phyloP scores from a whole-genome alignment of 1,140 invertebrate species.

The Papilio polytes region DNA sequence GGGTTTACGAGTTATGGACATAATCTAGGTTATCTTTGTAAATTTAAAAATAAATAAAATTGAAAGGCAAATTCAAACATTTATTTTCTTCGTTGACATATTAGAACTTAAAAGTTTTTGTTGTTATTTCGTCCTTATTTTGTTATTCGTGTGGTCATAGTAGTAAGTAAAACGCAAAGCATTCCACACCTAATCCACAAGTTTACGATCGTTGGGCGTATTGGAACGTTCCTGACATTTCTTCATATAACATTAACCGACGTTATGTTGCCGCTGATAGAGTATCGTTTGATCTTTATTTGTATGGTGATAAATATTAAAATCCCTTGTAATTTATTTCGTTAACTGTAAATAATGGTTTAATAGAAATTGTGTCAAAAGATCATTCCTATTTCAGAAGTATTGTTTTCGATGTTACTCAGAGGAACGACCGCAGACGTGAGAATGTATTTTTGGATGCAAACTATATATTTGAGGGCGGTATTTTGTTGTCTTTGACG shows the following conservation, averaged over 20 bases:
- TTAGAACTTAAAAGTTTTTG: background rate
- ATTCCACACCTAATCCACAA: conserved; percentile 31
- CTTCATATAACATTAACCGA: background rate
- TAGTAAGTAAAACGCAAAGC: conserved; percentile 19
- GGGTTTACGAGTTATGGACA: background rate
- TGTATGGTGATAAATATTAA: background rate
- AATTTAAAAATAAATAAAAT: too few relatives aligned
- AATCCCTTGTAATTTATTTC: conserved; percentile 1
- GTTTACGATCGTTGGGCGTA: conserved; percentile 25
- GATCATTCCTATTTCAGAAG: conserved; percentile 53
- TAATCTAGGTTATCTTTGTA: background rate
- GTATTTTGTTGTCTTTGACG: background rate
- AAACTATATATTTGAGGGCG: background rate
- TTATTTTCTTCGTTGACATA: too few relatives aligned
- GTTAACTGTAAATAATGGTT: background rate
- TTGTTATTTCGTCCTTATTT: background rate
- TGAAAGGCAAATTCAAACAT: too few relatives aligned
- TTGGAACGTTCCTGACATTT: conserved; percentile 22
- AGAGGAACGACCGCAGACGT: background rate
- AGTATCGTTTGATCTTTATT: background rate
- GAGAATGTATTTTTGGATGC: background rate
- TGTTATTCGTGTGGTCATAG: background rate
- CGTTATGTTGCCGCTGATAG: background rate
- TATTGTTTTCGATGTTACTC: conserved; percentile 49
- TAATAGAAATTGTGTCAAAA: conserved; percentile 56